Base-by-base conservation (phyloP, 2,113 vertebrate genomes). In the Oenanthe melanoleuca region DNA sequence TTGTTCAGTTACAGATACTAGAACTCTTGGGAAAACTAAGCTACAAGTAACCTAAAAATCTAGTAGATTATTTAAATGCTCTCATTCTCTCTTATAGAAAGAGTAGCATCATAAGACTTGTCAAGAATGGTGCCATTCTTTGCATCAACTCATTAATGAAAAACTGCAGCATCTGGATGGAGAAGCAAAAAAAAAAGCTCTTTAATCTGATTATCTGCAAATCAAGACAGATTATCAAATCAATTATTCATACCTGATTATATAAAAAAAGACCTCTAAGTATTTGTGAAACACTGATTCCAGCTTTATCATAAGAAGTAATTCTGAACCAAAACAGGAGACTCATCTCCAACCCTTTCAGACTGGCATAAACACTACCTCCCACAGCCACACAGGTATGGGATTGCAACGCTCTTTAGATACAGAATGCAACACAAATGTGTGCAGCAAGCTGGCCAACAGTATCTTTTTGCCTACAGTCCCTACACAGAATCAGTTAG, bases 321-420 rank as follows among this genome's bases (percentile, higher is more conserved):
- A 59, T 66, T 61, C 28, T 47, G 65, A 92, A 80, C 33, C 40
- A 49, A 85, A 83, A 78, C 11, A 44, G 22, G 38, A 81, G 11
- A 66, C 12, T 42, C 3, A 61, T 5, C 25, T 70, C 31, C 56
- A 73, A 26, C 6, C 31, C 14, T 57, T 60, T 5, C 12, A 40
- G 15, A 16, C 1, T 28, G 22, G 49, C 25, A 69, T 9, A 77
- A 2, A 29, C n/a, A 49, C 31, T 29, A n/a, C 22, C 50, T 57
- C 55, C 50, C 31, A 14, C 2, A 44, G 25, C 14, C 12, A 59
- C 18, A 45, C 0, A 50, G 12, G 9, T 7, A 73, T 5, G 8
- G n/a, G 12, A 84, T 45, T 49, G 52, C 40, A 34, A 12, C 2
- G 5, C 23, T 57, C 24, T 77, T 70, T 33, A 44, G 20, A 69